Evolutionary conservation across 2,113 vertebrate species (phyloP), one percentile per base, ranked within the genome.

Genomic region (Orthonyx spaldingii): DNA sequence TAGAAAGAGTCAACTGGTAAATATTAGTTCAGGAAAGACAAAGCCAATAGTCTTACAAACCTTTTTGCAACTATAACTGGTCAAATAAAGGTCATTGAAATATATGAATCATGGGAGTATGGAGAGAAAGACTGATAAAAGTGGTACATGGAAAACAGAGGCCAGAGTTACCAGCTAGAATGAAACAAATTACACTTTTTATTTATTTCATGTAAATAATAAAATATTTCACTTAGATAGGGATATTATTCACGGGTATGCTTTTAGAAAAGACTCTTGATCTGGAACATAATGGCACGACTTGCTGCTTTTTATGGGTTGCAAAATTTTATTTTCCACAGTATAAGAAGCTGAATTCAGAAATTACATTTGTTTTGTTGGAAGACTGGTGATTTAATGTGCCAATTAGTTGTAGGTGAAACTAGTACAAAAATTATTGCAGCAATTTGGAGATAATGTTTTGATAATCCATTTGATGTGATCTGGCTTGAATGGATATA

Each of bases 111-210:
- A 53, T 4, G 18, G 10, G 6, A 6, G 3, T 0, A 5, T 53
- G 32, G 16, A 23, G 13, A 26, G 10, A 53, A 90, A 44, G 16
- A 35, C 26, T 59, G 12, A 18, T 49, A 32, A 33, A n/a, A 71
- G 2, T 5, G 23, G 8, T 13, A 26, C 2, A 11, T 14, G 24
- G 19, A 12, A 89, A 75, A 59, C 3, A 21, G 37, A 28, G 11
- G 9, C 11, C 15, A 21, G 39, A 74, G 15, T 13, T 93, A 24
- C 9, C 16, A 79, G 16, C 10, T 33, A 64, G 52, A 83, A 52
- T 42, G 14, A 82, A 69, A n/a, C 3, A 72, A 71, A 63, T 23
- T 4, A 47, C 1, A 1, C 0, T 16, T 41, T 47, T 35, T 11
- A 26, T 50, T 50, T 47, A 11, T 80, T 92, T 78, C 13, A 13